These are phyloP conservation scores for Numenius phaeopus DNA, from an alignment of 2,797 vertebrate genomes.

Conservation along the genomic window DNA sequence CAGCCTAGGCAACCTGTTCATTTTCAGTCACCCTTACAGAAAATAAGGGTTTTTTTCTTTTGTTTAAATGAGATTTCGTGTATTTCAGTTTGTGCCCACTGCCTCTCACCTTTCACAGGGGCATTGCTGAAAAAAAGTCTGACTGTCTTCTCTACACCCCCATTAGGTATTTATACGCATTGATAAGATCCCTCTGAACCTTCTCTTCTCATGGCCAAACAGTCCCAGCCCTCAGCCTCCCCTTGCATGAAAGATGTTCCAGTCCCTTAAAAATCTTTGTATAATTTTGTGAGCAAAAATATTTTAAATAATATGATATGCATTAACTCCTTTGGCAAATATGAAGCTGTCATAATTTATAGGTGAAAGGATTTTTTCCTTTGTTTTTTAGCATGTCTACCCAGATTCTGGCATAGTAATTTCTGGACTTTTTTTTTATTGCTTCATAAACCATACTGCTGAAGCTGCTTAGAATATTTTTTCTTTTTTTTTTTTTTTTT, in stretches of 20 bases:
- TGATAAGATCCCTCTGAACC: background rate
- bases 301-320: background rate
- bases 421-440: background rate
- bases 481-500: background rate
- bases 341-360: background rate
- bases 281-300: background rate
- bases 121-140: background rate
- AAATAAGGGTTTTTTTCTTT: background rate
- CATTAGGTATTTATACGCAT: background rate
- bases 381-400: background rate
- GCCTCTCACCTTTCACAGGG: background rate
- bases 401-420: background rate
- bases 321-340: background rate
- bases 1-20: background rate
- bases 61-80: background rate
- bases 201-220: background rate
- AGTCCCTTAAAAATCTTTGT: background rate
- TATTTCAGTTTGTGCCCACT: background rate
- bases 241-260: background rate
- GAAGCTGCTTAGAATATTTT: background rate
- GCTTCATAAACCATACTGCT: background rate
- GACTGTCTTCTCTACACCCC: background rate
- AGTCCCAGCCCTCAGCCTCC: background rate
- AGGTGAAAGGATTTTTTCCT: background rate
- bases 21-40: background rate